These are phyloP conservation scores for Anguilla marmorata DNA, from an alignment of 2,797 vertebrate genomes.

Conservation along the genomic window DNA sequence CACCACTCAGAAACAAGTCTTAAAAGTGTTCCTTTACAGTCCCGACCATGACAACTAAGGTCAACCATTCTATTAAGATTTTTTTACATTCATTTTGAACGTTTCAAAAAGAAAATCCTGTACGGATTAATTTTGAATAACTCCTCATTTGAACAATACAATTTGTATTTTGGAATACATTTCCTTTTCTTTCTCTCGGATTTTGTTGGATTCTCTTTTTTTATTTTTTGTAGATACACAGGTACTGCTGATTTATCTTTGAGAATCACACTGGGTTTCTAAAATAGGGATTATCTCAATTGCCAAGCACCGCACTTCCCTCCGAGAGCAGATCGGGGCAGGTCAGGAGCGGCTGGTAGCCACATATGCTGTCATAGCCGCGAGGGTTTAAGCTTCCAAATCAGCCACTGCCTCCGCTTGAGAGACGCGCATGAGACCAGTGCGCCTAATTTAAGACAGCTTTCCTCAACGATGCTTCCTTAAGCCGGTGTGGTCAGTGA, in stretches of 20 bases:
- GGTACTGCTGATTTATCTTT: background rate
- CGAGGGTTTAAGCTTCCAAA: slow-evolving; percentile 24
- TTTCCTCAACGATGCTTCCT: slow-evolving; percentile 77
- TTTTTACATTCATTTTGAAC: background rate
- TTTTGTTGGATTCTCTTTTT: background rate
- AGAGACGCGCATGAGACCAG: slow-evolving; percentile 23
- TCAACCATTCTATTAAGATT: background rate
- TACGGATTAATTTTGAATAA: background rate
- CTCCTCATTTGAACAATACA: background rate
- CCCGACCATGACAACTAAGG: too few relatives aligned
- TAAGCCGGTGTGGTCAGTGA: slow-evolving; percentile 73
- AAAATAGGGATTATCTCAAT: background rate
- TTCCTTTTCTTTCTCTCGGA: background rate
- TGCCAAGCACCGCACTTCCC: background rate
- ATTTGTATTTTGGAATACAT: background rate
- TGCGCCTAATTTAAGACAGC: slow-evolving; percentile 54
- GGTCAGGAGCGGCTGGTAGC: background rate
- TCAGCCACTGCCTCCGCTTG: slow-evolving; percentile 25
- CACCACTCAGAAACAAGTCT: too few relatives aligned
- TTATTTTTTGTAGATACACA: background rate
- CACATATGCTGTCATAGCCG: background rate
- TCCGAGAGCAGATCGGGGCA: background rate
- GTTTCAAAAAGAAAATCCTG: background rate
- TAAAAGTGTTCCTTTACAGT: too few relatives aligned
- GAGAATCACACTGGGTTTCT: background rate